Conservation (phyloP, 1,140 invertebrate genomes). For the Hirudo medicinalis region DNA sequence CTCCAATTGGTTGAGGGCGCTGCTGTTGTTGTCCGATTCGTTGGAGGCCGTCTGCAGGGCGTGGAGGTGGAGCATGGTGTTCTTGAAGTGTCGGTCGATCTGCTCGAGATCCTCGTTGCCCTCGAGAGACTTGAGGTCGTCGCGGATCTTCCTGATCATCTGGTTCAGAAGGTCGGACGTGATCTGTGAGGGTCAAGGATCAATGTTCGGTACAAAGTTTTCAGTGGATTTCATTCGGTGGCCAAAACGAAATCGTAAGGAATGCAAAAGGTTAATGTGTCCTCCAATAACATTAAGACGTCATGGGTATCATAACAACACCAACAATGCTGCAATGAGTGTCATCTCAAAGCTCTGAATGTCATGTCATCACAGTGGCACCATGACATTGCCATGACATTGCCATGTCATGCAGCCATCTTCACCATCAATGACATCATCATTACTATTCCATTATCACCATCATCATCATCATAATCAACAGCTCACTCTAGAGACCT, state of each 20-base stretch:
- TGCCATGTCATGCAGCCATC: neutral
- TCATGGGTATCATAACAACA: too few species aligned
- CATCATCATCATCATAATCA: neutral
- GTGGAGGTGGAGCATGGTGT: constrained; percentile 38
- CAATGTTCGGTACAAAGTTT: constrained; percentile 24
- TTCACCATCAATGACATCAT: neutral
- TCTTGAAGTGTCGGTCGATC: constrained; percentile 79
- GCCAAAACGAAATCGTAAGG: too few species aligned
- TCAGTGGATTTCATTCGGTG: neutral
- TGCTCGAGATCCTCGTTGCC: constrained; percentile 86
- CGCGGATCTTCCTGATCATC: constrained; percentile 78
- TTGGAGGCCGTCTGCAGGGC: constrained; percentile 29
- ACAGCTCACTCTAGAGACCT: too few species aligned
- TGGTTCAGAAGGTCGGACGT: constrained; percentile 62
- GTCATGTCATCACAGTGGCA: neutral
- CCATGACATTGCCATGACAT: neutral
- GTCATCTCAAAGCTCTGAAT: neutral
- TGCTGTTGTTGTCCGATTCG: constrained; percentile 1
- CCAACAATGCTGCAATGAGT: too few species aligned
- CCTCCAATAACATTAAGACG: too few species aligned
- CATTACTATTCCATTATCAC: neutral
- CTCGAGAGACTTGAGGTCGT: constrained; percentile 80
- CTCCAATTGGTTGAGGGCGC: too few species aligned
- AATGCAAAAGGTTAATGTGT: too few species aligned
- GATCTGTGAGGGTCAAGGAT: constrained; percentile 45